Conservation (phyloP, 2,888 invertebrate genomes). For the Xanthia icteritia region DNA sequence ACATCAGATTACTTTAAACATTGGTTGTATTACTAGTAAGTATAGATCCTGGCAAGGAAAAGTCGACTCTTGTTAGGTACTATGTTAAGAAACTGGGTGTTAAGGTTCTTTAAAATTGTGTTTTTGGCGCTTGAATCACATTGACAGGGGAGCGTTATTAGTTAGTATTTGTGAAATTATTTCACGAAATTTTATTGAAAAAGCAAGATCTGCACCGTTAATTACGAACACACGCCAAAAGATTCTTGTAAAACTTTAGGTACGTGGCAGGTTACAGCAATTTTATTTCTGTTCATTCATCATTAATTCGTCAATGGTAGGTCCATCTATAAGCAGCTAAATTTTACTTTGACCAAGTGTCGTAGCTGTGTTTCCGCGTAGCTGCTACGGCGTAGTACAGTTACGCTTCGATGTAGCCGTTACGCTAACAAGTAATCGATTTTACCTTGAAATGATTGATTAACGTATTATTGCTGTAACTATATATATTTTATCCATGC, state of each 20-base stretch:
- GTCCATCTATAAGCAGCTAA: too few species aligned
- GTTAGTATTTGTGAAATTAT: too few species aligned
- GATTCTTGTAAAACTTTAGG: too few species aligned
- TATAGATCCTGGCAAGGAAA: not conserved
- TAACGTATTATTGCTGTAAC: not conserved
- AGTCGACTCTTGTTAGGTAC: not conserved
- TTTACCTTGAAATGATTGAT: not conserved
- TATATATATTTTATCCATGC: not conserved
- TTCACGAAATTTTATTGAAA: too few species aligned
- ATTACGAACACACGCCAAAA: too few species aligned
- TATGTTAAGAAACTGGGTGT: not conserved
- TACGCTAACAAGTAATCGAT: not conserved
- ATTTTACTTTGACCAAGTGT: not conserved
- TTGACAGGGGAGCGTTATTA: too few species aligned
- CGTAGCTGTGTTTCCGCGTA: not conserved
- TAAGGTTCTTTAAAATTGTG: not conserved
- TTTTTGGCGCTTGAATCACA: too few species aligned
- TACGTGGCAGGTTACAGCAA: too few species aligned
- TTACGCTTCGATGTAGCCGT: not conserved
- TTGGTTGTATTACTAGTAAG: constrained; percentile 14
- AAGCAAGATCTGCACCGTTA: too few species aligned
- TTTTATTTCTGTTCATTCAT: too few species aligned
- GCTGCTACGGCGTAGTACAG: constrained; percentile 26
- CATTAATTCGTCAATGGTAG: too few species aligned
- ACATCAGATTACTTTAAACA: constrained; percentile 6